phyloP scores from a whole-genome alignment of 2,888 invertebrate species.

The Hipparchia semele region DNA sequence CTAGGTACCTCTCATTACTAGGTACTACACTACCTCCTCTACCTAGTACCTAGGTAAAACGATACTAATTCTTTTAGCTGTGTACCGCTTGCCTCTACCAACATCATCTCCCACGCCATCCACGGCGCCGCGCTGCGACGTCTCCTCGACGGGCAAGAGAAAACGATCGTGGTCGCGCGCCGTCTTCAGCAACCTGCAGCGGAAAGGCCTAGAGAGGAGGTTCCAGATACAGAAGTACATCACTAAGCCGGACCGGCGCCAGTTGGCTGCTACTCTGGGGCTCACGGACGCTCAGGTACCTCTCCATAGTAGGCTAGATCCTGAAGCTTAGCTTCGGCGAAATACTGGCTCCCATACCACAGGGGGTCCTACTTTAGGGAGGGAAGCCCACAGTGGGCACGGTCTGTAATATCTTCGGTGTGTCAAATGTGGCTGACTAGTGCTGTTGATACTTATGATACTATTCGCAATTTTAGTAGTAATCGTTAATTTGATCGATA shows the following conservation, averaged over 20 bases:
- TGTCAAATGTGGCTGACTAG: not conserved
- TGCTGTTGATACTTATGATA: no score
- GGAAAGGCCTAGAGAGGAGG: constrained; percentile 96
- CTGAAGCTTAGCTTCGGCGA: not conserved
- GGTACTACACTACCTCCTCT: no score
- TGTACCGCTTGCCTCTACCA: constrained; percentile 72
- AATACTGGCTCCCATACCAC: no score
- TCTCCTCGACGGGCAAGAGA: constrained; percentile 85
- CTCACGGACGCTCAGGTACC: constrained; percentile 95
- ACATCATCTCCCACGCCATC: constrained; percentile 67
- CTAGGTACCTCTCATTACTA: no score
- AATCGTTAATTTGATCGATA: no score
- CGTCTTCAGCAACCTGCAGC: constrained; percentile 96
- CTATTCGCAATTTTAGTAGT: no score
- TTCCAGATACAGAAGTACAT: constrained; percentile 98
- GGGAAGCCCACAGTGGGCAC: no score
- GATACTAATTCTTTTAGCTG: constrained; percentile 44
- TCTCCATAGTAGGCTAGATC: not conserved
- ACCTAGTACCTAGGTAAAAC: not conserved
- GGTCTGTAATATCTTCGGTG: not conserved
- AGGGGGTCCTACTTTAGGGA: no score
- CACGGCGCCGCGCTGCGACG: constrained; percentile 71
- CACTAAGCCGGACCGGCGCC: constrained; percentile 96
- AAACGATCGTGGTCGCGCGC: constrained; percentile 98
- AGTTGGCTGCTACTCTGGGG: constrained; percentile 95